Conservation (phyloP, 2,797 vertebrate genomes). For the Anas acuta region DNA sequence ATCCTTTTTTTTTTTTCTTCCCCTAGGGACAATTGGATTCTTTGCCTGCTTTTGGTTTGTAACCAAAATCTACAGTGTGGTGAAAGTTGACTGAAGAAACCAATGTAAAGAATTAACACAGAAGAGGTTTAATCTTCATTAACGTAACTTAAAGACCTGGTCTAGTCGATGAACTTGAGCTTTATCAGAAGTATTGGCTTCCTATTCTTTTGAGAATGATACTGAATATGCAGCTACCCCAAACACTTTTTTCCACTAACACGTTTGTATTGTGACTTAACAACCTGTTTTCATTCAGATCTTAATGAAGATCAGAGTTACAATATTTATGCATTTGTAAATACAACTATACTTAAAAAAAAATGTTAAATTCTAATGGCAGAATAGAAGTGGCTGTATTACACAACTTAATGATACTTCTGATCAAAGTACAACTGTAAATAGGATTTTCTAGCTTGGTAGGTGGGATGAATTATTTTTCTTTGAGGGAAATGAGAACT, state of each 20-base stretch:
- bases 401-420: slow-evolving; percentile 68
- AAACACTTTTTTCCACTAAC: slow-evolving; percentile 73
- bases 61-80: slow-evolving; percentile 99
- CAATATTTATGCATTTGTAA: slow-evolving; percentile 82
- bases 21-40: slow-evolving; percentile 98
- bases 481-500: slow-evolving; percentile 78
- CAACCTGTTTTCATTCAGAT: slow-evolving; percentile 70
- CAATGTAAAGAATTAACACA: slow-evolving; percentile 60
- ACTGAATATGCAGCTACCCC: slow-evolving; percentile 57
- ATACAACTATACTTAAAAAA: slow-evolving; percentile 78
- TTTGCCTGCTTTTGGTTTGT: slow-evolving; percentile 99
- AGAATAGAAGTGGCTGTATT: slow-evolving; percentile 68
- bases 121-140: slow-evolving; percentile 75
- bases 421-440: slow-evolving; percentile 81
- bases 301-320: slow-evolving; percentile 72
- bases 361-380: slow-evolving; percentile 71
- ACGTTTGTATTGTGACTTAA: slow-evolving; percentile 80
- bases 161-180: slow-evolving; percentile 72
- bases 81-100: slow-evolving; percentile 92
- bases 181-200: slow-evolving; percentile 81
- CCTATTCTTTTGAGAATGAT: slow-evolving; percentile 71
- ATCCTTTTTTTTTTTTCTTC: too few relatives aligned
- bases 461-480: slow-evolving; percentile 82
- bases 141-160: slow-evolving; percentile 69
- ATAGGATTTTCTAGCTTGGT: slow-evolving; percentile 83